Percentiles rank a stretch among this genome's conserved stretches.
Evolutionary conservation across 2,888 invertebrate species (phyloP).

Genomic region (Melanophora roralis): DNA sequence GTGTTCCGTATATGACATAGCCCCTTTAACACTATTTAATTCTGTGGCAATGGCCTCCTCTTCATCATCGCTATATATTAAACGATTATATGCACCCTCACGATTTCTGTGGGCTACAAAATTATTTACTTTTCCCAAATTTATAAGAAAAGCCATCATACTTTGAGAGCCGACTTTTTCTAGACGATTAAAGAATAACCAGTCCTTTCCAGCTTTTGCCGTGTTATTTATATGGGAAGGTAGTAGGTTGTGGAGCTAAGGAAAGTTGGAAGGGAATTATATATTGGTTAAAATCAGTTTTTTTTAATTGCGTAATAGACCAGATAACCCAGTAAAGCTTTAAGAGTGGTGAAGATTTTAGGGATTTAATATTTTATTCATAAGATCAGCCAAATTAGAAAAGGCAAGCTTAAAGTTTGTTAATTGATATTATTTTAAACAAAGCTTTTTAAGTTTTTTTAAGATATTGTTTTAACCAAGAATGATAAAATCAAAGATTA

Average conservation of each 20-base stretch:
- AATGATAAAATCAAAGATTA: too few relatives aligned
- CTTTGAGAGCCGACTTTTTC: constrained; percentile 95
- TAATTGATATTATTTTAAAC: too few relatives aligned
- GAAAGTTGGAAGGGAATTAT: neutral
- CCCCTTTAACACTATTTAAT: constrained; percentile 84
- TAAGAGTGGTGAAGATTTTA: too few relatives aligned
- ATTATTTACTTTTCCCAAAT: constrained; percentile 78
- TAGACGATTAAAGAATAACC: constrained; percentile 91
- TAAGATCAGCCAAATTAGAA: too few relatives aligned
- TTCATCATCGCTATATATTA: constrained; percentile 34
- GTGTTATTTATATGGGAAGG: constrained; percentile 71
- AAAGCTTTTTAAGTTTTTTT: too few relatives aligned
- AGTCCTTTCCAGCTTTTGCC: constrained; percentile 78
- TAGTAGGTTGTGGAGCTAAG: constrained; percentile 66
- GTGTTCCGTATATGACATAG: constrained; percentile 81
- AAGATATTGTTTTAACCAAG: too few relatives aligned
- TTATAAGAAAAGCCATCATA: constrained; percentile 86
- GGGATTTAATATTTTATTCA: too few relatives aligned
- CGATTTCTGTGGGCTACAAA: constrained; percentile 54
- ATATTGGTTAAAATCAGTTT: neutral
- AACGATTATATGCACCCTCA: neutral
- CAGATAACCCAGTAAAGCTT: neutral
- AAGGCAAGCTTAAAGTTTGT: too few relatives aligned
- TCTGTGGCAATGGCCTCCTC: constrained; percentile 84
- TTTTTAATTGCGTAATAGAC: too few relatives aligned